Base-by-base conservation (phyloP, 2,797 vertebrate species). In the Enteromius trimaculatus region DNA sequence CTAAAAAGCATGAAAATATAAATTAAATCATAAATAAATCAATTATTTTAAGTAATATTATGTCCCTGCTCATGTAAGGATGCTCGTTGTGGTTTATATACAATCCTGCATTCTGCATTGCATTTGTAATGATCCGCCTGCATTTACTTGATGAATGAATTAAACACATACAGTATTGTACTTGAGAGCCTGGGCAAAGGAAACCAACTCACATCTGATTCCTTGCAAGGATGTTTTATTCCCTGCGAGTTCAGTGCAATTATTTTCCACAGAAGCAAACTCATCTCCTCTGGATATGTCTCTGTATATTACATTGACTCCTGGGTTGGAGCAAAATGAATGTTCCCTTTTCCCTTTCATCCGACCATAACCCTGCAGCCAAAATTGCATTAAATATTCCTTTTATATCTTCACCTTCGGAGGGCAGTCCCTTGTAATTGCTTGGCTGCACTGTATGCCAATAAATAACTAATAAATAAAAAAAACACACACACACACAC, bases 341-440 rank as follows among this genome's bases (percentile, higher is more conserved):
- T 76, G 53, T 82, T 47, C 37, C 31, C 71, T 62, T 74, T 80
- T 79, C 76, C 19, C 55, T 77, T 80, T 81, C 84, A 82, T 88
- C 66, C 21, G 47, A 65, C 85, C 65, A 66, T 79, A 81, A 75
- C 72, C 82, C 77, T 19, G 1, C 49, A 83, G 79, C 64, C 77
- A 47, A 85, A 80, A 77, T 60, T 68, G 39, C 53, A 86, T 85
- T 83, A 85, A 82, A 85, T 81, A 86, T 83, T 86, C 85, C 23
- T 72, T 83, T 85, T 85, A 58, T 81, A 83, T 77, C 53, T 83
- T 81, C 81, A 85, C 85, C 85, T 86, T 79, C 53, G 53, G 13
- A 78, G 75, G 75, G 65, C 75, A 70, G 39, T 42, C 62, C 42
- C 60, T 71, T 75, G 83, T 79, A 81, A 85, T 83, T 83, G 81